These are phyloP conservation scores for Paramormyrops kingsleyae DNA, from an alignment of 2,113 vertebrate species.

Conservation along the genomic window DNA sequence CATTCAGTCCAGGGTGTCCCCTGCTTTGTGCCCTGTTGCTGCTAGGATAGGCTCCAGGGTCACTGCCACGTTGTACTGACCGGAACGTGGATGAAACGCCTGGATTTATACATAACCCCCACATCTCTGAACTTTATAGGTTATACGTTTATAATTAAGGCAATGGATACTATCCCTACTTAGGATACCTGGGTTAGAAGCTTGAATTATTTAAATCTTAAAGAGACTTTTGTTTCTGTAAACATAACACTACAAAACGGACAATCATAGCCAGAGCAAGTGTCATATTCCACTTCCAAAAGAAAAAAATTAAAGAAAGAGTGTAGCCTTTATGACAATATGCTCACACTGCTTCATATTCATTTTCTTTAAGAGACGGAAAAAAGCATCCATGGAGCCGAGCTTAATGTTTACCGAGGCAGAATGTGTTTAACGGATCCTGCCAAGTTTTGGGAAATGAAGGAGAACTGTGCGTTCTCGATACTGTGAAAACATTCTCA, in stretches of 20 bases:
- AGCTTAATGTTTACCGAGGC: neutral
- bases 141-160: neutral
- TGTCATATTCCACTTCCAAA: neutral
- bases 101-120: neutral
- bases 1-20: neutral
- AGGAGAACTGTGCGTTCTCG: neutral
- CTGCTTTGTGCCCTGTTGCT: neutral
- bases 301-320: neutral
- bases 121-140: neutral
- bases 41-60: neutral
- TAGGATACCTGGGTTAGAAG: neutral
- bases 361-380: neutral
- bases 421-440: neutral
- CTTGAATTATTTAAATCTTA: neutral
- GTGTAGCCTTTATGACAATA: neutral
- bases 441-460: conserved; percentile 4
- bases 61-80: neutral
- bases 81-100: neutral
- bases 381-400: neutral
- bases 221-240: neutral
- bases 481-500: neutral
- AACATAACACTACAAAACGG: neutral
- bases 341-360: neutral
- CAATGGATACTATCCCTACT: neutral
- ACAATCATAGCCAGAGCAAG: neutral